Evolutionary conservation across 92 coral and sea anemone species (phyloP).

Genomic region (Porites lobata): DNA sequence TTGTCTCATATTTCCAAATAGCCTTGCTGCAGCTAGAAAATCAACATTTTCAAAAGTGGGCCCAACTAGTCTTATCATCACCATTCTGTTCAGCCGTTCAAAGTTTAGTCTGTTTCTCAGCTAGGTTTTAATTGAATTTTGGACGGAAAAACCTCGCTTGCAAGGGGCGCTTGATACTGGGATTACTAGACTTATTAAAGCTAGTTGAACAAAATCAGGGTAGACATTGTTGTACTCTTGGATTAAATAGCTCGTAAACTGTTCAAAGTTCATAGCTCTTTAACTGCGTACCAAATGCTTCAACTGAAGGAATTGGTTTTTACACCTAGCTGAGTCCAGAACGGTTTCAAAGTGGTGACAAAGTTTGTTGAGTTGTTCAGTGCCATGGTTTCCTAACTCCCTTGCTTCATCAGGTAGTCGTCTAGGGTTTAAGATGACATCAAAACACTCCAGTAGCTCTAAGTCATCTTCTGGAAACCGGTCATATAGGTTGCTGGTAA

Average conservation of each 20-base stretch:
- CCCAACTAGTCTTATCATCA: constrained; percentile 42
- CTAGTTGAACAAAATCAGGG: constrained; percentile 36
- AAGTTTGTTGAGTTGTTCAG: constrained; percentile 34
- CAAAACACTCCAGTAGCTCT: constrained; percentile 37
- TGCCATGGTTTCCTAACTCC: constrained; percentile 30
- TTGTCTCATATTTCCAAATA: constrained; percentile 25
- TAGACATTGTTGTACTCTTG: constrained; percentile 25
- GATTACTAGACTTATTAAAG: constrained; percentile 12
- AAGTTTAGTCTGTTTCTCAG: constrained; percentile 44
- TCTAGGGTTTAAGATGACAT: constrained; percentile 35
- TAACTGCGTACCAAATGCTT: constrained; percentile 30
- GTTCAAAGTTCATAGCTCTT: constrained; percentile 38
- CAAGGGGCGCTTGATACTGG: constrained; percentile 43
- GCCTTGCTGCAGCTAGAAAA: constrained; percentile 35
- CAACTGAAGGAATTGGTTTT: constrained; percentile 37
- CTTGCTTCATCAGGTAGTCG: constrained; percentile 25
- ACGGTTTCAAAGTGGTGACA: constrained; percentile 33
- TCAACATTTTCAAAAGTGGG: constrained; percentile 33
- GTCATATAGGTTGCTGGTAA: constrained; percentile 27
- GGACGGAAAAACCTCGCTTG: constrained; percentile 40
- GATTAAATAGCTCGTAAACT: constrained; percentile 4
- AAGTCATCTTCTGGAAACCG: constrained; percentile 42
- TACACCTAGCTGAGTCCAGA: constrained; percentile 22
- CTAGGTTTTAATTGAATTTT: constrained; percentile 15
- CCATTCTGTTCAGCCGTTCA: constrained; percentile 33